Evolutionary conservation across 1,140 invertebrate species (phyloP).

Genomic region (Drosophila lowei): DNA sequence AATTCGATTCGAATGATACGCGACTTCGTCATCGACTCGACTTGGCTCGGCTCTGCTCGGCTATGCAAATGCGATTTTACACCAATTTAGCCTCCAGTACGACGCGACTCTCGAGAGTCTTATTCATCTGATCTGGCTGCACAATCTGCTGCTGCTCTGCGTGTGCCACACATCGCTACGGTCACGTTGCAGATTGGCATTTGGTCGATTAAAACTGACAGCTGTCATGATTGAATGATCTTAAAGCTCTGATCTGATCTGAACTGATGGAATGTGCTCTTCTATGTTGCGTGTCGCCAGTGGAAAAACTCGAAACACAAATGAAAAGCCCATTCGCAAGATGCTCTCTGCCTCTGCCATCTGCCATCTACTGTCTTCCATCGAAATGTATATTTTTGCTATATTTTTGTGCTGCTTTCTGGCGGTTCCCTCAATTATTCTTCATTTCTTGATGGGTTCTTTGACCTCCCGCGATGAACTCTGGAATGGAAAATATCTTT

Average conservation of each 20-base stretch:
- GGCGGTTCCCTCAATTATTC: not conserved
- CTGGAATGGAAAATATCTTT: slow-evolving; percentile 29
- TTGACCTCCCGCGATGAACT: slow-evolving; percentile 36
- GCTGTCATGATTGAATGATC: slow-evolving; percentile 76
- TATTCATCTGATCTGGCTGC: slow-evolving; percentile 67
- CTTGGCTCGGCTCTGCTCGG: not conserved
- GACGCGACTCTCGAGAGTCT: slow-evolving; percentile 19
- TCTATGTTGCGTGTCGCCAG: slow-evolving; percentile 43
- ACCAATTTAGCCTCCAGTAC: slow-evolving; percentile 30
- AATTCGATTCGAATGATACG: slow-evolving; percentile 47
- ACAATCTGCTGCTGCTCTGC: slow-evolving; percentile 33
- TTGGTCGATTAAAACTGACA: slow-evolving; percentile 77
- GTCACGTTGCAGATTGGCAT: slow-evolving; percentile 68
- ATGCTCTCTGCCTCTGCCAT: slow-evolving; percentile 47
- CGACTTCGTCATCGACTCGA: slow-evolving; percentile 30
- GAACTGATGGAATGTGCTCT: slow-evolving; percentile 19
- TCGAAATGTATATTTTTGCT: slow-evolving; percentile 34
- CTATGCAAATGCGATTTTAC: slow-evolving; percentile 69
- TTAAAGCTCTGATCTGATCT: slow-evolving; percentile 32
- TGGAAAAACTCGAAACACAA: slow-evolving; percentile 13
- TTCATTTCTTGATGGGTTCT: slow-evolving; percentile 47
- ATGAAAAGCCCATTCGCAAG: slow-evolving; percentile 35
- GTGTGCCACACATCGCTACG: slow-evolving; percentile 35
- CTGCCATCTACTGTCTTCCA: slow-evolving; percentile 9
- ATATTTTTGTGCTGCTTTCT: slow-evolving; percentile 27